A percentile compares a stretch with the other conserved stretches of the same genome.
These are phyloP conservation scores for Zeus faber DNA, from an alignment of 2,113 vertebrate genomes.

Conservation along the genomic window DNA sequence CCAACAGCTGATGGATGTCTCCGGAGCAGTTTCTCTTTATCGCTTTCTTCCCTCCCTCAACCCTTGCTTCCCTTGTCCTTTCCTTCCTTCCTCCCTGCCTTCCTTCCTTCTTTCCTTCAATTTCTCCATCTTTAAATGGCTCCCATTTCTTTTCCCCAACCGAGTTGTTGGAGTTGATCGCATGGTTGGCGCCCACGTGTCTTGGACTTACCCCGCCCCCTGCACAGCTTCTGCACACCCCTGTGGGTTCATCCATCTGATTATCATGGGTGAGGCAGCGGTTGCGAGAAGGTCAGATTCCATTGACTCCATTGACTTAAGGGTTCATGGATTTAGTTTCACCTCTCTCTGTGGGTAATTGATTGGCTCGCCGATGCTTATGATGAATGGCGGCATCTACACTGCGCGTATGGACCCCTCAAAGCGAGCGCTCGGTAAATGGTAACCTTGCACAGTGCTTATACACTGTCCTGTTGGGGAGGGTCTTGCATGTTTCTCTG, in stretches of 20 bases:
- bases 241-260: constrained; percentile 34
- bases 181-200: background rate
- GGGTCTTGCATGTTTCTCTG: background rate
- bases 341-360: constrained; percentile 47
- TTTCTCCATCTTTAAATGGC: too few species aligned
- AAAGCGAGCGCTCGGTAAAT: constrained; percentile 16
- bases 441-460: constrained; percentile 8
- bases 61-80: constrained; percentile 23
- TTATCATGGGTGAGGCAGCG: constrained; percentile 34
- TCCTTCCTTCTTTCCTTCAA: background rate
- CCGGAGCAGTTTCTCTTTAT: constrained; percentile 24
- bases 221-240: constrained; percentile 2
- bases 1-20: constrained; percentile 52
- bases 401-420: constrained; percentile 17
- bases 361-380: constrained; percentile 48
- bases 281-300: constrained; percentile 58
- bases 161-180: too few species aligned
- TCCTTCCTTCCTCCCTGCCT: constrained; percentile 9
- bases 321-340: constrained; percentile 63
- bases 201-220: background rate
- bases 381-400: constrained; percentile 46
- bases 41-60: constrained; percentile 26
- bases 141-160: too few species aligned
- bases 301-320: constrained; percentile 50
- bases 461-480: background rate